phyloP scores from a whole-genome alignment of 1,140 invertebrate species.

The Charaxes varanes region DNA sequence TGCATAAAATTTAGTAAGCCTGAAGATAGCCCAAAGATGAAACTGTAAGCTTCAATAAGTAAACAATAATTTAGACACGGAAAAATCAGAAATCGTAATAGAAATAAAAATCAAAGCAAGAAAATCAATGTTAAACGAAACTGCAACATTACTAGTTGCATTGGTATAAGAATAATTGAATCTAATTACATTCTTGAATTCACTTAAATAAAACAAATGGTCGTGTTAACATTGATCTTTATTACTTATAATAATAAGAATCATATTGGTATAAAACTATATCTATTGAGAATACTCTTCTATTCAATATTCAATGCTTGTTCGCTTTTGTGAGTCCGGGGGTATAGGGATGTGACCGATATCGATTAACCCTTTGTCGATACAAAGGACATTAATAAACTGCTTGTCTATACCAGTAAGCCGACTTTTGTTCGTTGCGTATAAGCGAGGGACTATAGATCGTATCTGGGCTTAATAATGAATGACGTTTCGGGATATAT shows the following conservation, averaged over 20 bases:
- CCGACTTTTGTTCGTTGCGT: conserved; percentile 1
- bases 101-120: too few species aligned
- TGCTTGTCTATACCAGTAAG: conserved; percentile 1
- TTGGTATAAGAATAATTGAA: conserved; percentile 1
- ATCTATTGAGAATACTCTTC: neutral
- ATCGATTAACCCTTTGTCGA: too few species aligned
- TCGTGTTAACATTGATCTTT: neutral
- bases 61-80: too few species aligned
- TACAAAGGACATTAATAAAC: conserved; percentile 14
- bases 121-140: too few species aligned
- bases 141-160: neutral
- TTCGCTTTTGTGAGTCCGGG: conserved; percentile 14
- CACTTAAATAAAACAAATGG: neutral
- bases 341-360: conserved; percentile 10
- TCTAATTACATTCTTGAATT: conserved; percentile 3
- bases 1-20: too few species aligned
- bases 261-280: conserved; percentile 3
- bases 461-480: conserved; percentile 1
- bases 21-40: too few species aligned
- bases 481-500: neutral
- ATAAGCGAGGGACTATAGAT: conserved; percentile 6
- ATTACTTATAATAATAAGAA: neutral
- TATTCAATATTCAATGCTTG: conserved; percentile 13
- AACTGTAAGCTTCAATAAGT: too few species aligned
- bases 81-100: too few species aligned